phyloP scores from a whole-genome alignment of 2,113 vertebrate species.

The Haemorhous mexicanus region DNA sequence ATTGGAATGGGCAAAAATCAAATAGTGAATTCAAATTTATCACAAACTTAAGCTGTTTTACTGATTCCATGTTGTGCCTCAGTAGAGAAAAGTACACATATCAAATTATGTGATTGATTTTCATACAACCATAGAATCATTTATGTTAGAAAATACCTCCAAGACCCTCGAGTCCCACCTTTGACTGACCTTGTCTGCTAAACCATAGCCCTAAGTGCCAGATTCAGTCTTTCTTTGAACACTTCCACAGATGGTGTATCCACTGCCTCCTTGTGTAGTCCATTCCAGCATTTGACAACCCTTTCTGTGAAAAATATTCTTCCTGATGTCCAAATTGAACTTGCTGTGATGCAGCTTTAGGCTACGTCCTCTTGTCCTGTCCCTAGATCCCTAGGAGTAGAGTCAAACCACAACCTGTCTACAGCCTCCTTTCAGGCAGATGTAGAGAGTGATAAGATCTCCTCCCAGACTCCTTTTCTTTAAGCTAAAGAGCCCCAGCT shows the following conservation, averaged over 20 bases:
- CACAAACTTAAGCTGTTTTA: neutral
- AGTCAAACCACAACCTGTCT: no score
- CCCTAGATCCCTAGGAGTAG: fast-evolving
- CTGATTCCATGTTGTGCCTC: neutral
- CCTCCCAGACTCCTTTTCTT: neutral
- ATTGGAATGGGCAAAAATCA: neutral
- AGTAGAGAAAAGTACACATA: neutral
- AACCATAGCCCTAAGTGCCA: neutral
- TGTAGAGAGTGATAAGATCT: neutral
- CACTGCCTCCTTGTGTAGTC: neutral
- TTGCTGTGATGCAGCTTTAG: neutral
- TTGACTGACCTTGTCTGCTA: neutral
- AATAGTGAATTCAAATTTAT: neutral
- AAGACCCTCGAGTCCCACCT: neutral
- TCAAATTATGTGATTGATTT: neutral
- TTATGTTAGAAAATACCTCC: neutral
- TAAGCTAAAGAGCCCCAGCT: neutral
- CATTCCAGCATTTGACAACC: neutral
- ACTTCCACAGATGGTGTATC: neutral
- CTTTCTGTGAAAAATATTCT: neutral
- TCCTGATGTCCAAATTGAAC: neutral
- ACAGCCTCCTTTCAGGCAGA: neutral
- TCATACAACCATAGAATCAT: neutral
- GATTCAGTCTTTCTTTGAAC: neutral
- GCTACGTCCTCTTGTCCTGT: neutral